Evolutionary conservation across 2,797 vertebrate species (phyloP), one percentile per base, ranked within the genome.

Genomic region (Phoxinus dragarum): DNA sequence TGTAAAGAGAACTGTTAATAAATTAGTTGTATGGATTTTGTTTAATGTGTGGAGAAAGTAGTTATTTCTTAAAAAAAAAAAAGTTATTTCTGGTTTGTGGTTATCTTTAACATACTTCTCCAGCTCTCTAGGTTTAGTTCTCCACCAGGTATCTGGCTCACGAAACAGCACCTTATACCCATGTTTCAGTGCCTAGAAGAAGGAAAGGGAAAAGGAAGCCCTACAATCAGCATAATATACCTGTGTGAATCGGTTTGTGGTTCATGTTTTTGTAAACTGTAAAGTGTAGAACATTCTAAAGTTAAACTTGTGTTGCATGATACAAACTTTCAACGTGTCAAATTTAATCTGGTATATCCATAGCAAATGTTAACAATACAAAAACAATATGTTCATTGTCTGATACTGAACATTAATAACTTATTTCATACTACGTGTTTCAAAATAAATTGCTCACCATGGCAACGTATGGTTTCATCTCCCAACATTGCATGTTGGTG

Each of bases 91-190:
- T 69, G 6, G 47, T 82, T 9, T 82, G 68, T 88, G 85, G 42
- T 76, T 77, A 40, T 47, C 12, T 79, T n/a, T 36, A 44, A 87
- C 92, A 95, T 95, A 99, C 98, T 96, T 98, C 94, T 96, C 94
- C 90, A 99, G 93, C 90, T 99, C 98, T 94, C 95, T 96, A 59
- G 98, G 97, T 90, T 97, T 99, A 93, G 94, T 95, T 91, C 96
- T 99, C 98, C 98, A 99, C 97, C 97, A 97, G 42, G 97, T 99
- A 85, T 99, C 97, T 11, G 98, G 97, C 91, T 99, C 98, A 92
- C 95, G 95, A 92, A 99, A 99, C 90, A 97, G 90, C 68, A 99
- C 96, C 92, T 97, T 97, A 86, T 99, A 99, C 84, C 96, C 95
- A 92, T 97, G 92, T 90, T 95, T 96, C 89, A 97, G 92, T 59